A percentile compares a stretch with the other conserved stretches of the same genome.
These are phyloP conservation scores for Thera britannica DNA, from an alignment of 2,888 invertebrate genomes.

Conservation along the genomic window DNA sequence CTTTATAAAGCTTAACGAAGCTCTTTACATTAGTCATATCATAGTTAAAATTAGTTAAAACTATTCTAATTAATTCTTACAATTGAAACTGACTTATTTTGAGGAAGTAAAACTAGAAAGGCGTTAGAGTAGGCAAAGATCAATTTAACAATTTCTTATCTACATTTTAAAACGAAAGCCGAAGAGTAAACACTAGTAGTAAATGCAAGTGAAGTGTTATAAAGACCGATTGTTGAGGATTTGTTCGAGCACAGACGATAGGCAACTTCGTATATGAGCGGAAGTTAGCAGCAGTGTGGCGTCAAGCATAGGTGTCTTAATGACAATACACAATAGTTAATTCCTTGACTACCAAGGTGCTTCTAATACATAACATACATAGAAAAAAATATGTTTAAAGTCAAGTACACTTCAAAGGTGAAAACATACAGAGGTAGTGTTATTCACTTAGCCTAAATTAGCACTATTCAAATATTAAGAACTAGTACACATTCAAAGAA, in stretches of 20 bases:
- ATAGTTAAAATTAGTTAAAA: conserved; percentile 55
- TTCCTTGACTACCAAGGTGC: conserved; percentile 33
- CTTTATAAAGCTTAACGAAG: conserved; percentile 83
- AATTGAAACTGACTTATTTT: conserved; percentile 63
- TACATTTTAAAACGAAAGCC: conserved; percentile 55
- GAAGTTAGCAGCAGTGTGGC: conserved; percentile 48
- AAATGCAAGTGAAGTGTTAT: conserved; percentile 76
- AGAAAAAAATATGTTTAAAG: conserved; percentile 23
- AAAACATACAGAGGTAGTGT: conserved; percentile 12
- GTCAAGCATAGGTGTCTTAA: conserved; percentile 33
- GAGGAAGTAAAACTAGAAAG: conserved; percentile 66
- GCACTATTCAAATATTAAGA: conserved; percentile 12
- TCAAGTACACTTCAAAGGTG: conserved; percentile 4
- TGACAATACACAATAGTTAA: conserved; percentile 11
- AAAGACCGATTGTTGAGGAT: conserved; percentile 63
- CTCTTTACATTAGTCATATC: conserved; percentile 78
- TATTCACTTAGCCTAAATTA: conserved; percentile 22
- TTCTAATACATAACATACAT: conserved; percentile 24
- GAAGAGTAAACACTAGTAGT: conserved; percentile 55
- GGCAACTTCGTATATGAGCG: conserved; percentile 45
- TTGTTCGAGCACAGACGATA: conserved; percentile 53
- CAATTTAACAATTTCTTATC: conserved; percentile 53
- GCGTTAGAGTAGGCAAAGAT: conserved; percentile 57
- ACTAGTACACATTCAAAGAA: conserved; percentile 10
- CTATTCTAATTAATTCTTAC: conserved; percentile 61